These are phyloP conservation scores for Oncorhynchus clarkii DNA, from an alignment of 2,113 vertebrate species.

Conservation along the genomic window DNA sequence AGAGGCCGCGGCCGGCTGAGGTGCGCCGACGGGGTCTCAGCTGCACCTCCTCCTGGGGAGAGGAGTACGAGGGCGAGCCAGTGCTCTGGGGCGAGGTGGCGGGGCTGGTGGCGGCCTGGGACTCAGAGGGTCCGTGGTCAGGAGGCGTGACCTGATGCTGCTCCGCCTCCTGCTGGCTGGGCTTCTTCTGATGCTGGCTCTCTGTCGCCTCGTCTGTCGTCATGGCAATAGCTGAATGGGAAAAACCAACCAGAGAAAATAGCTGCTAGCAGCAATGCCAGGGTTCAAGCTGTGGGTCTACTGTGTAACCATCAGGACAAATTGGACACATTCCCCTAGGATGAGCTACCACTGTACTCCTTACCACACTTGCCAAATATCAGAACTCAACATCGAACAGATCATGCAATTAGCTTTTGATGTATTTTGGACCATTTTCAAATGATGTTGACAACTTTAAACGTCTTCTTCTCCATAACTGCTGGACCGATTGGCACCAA, in stretches of 20 bases:
- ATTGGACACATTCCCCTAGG: no score
- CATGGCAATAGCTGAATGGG: conserved; percentile 80
- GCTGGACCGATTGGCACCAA: no score
- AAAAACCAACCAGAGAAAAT: not conserved
- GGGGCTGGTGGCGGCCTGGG: not conserved
- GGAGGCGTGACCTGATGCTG: conserved; percentile 49
- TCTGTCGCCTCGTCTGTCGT: conserved; percentile 85
- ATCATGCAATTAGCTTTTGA: no score
- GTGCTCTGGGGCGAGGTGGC: no score
- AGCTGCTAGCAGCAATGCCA: no score
- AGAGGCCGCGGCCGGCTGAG: conserved; percentile 82
- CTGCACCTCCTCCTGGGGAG: conserved; percentile 73
- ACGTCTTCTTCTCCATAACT: no score
- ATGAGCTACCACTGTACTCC: no score
- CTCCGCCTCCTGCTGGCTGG: conserved; percentile 60
- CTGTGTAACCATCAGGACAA: no score
- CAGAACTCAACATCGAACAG: no score
- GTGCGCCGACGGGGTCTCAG: conserved; percentile 70
- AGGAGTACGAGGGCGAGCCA: conserved; percentile 38
- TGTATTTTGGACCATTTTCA: no score
- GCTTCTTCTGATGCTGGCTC: conserved; percentile 74
- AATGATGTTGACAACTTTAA: no score
- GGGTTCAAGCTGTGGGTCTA: not conserved
- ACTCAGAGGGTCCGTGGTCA: conserved; percentile 30
- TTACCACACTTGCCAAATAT: no score